Conservation (phyloP, 2,113 vertebrate species). For the Mesembrinibis cayennensis region DNA sequence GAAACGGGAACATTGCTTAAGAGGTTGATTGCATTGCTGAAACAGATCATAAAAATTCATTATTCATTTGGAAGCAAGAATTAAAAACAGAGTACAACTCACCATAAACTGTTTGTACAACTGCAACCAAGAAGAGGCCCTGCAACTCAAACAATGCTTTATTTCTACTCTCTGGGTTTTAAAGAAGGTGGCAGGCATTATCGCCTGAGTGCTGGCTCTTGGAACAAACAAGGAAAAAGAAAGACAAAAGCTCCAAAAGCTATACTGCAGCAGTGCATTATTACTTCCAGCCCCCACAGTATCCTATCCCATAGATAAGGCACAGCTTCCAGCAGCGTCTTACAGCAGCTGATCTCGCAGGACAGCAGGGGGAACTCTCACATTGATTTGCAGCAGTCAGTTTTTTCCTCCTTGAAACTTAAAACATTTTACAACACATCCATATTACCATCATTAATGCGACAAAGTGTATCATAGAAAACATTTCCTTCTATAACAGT, state of each 20-base stretch:
- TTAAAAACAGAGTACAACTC: not conserved
- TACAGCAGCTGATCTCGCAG: not conserved
- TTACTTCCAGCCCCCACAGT: not conserved
- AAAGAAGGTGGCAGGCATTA: not conserved
- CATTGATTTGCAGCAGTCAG: not conserved
- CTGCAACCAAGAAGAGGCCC: not conserved
- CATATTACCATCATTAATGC: not conserved
- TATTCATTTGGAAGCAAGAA: constrained; percentile 42
- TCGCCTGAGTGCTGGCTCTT: not conserved
- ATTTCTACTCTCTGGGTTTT: not conserved
- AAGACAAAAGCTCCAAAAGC: not conserved
- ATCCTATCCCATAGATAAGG: not conserved
- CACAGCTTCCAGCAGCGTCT: not conserved
- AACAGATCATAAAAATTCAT: constrained; percentile 66
- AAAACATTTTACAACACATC: not conserved
- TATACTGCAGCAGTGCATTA: not conserved
- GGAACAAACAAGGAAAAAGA: not conserved
- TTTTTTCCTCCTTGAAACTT: not conserved
- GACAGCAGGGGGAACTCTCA: constrained; percentile 77
- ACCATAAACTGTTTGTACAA: not conserved
- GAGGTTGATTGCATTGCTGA: constrained; percentile 94
- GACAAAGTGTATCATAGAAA: not conserved
- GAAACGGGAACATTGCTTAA: constrained; percentile 94
- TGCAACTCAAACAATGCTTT: constrained; percentile 8
- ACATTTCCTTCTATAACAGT: not conserved